phyloP scores from a whole-genome alignment of 2,888 invertebrate genomes.

The Cephonodes hylas region DNA sequence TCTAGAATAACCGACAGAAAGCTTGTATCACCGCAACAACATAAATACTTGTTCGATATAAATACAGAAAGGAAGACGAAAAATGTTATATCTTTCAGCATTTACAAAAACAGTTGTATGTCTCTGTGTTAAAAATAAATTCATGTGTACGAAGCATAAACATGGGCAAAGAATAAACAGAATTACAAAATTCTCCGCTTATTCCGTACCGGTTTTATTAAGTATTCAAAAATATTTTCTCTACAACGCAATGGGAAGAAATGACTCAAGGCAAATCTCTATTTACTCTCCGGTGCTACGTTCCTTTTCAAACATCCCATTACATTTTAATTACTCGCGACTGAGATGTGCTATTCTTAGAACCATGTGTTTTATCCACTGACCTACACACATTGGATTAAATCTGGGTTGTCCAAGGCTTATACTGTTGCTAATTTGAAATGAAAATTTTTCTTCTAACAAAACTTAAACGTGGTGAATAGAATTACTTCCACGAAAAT shows the following conservation, averaged over 20 bases:
- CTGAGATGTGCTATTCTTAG: not conserved
- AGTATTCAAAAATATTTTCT: not conserved
- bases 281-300: not conserved
- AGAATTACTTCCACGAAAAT: no score
- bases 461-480: no score
- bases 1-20: not conserved
- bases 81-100: not conserved
- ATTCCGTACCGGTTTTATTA: not conserved
- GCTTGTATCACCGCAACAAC: not conserved
- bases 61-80: not conserved
- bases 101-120: not conserved
- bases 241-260: not conserved
- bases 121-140: constrained; percentile 1
- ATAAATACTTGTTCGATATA: not conserved
- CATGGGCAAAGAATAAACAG: not conserved
- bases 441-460: no score
- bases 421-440: no score
- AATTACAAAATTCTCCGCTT: not conserved
- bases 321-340: not conserved
- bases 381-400: not conserved
- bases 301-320: not conserved
- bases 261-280: not conserved
- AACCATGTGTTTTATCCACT: not conserved
- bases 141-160: not conserved
- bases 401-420: not conserved